These are phyloP conservation scores for Athrips mouffetella DNA, from an alignment of 2,888 invertebrate genomes.

Conservation along the genomic window DNA sequence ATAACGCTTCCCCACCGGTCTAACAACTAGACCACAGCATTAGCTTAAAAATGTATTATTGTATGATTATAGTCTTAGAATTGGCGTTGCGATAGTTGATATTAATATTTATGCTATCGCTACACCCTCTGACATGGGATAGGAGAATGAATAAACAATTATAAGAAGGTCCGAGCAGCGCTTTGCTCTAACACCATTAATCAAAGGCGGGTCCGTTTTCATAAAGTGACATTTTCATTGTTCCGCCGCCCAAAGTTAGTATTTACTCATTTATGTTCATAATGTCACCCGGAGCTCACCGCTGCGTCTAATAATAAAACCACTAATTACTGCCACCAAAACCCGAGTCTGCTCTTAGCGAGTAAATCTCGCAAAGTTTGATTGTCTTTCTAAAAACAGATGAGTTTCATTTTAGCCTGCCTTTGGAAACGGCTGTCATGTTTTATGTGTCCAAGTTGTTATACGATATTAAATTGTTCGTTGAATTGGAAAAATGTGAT, in stretches of 20 bases:
- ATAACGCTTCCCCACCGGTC: too few species aligned
- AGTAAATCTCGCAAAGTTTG: not conserved
- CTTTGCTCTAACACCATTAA: constrained; percentile 62
- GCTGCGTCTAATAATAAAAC: constrained; percentile 45
- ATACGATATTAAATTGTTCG: not conserved
- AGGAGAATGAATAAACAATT: constrained; percentile 59
- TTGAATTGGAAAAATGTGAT: constrained; percentile 20
- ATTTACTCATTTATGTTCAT: constrained; percentile 61
- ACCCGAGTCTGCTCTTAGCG: not conserved
- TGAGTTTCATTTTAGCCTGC: not conserved
- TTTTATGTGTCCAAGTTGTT: not conserved
- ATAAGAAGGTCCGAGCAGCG: constrained; percentile 51
- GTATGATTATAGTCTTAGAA: not conserved
- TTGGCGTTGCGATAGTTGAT: constrained; percentile 18
- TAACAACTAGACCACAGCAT: too few species aligned
- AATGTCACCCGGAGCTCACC: constrained; percentile 46
- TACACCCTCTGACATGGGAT: constrained; percentile 33
- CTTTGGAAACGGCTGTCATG: not conserved
- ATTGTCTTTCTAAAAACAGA: not conserved
- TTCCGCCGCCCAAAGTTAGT: constrained; percentile 60
- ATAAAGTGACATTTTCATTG: constrained; percentile 76
- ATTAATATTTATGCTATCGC: constrained; percentile 42
- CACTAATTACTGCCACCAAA: constrained; percentile 31
- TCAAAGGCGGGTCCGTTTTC: constrained; percentile 64
- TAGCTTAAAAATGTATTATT: not conserved